Evolutionary conservation across 1,140 invertebrate genomes (phyloP).

Genomic region (Anastatus disparis): DNA sequence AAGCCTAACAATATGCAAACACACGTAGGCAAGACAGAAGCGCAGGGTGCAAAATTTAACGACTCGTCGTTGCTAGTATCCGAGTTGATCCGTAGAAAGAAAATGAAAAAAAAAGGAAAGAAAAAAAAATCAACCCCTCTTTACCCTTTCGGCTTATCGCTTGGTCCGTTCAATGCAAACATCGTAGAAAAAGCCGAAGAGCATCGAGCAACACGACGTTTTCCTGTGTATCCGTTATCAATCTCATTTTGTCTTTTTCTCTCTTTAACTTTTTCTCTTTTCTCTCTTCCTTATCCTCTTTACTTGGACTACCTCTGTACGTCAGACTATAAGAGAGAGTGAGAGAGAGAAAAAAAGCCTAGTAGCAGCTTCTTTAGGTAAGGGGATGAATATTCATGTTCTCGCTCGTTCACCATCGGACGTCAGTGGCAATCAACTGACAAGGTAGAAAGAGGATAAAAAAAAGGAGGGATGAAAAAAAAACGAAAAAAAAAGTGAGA

Average conservation of each 20-base stretch:
- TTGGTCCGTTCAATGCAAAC: constrained; percentile 59
- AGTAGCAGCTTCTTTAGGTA: constrained; percentile 57
- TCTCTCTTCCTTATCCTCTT: constrained; percentile 39
- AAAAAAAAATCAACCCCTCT: constrained; percentile 24
- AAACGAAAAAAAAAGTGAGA: too few relatives aligned
- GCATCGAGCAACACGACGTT: constrained; percentile 39
- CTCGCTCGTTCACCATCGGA: constrained; percentile 59
- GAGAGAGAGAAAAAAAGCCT: constrained; percentile 36
- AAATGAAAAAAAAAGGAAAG: constrained; percentile 16
- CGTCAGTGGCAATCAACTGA: constrained; percentile 65
- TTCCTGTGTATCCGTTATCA: constrained; percentile 63
- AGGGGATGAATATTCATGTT: constrained; percentile 67
- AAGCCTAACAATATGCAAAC: constrained; percentile 40
- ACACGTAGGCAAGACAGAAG: constrained; percentile 15
- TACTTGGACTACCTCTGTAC: constrained; percentile 36
- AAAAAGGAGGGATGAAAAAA: constrained; percentile 24
- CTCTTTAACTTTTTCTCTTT: background rate
- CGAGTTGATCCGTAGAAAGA: constrained; percentile 7
- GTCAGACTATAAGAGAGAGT: background rate
- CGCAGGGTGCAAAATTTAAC: constrained; percentile 24
- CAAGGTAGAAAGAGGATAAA: constrained; percentile 14
- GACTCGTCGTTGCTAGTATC: background rate
- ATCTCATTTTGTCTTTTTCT: constrained; percentile 46
- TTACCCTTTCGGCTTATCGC: constrained; percentile 55
- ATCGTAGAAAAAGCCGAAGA: constrained; percentile 64